Conservation (phyloP, 53 echinoderm and acorn worm species). For the Crossaster papposus region DNA sequence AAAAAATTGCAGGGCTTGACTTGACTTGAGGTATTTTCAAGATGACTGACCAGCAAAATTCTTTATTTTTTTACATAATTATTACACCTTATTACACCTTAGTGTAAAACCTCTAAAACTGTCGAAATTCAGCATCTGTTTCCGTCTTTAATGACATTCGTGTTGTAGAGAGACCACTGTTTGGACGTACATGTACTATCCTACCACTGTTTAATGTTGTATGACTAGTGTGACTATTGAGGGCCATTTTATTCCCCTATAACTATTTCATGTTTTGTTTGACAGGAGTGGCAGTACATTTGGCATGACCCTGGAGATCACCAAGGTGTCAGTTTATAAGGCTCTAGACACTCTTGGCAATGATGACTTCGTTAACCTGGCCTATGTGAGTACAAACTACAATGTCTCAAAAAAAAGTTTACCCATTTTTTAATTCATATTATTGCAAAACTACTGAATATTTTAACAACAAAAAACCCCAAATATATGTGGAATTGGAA, state of each 20-base stretch:
- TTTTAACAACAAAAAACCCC: too few species aligned
- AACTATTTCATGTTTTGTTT: conserved; percentile 29
- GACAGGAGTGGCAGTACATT: conserved; percentile 94
- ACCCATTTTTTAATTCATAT: neutral
- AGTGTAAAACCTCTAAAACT: too few species aligned
- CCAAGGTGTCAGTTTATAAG: conserved; percentile 89
- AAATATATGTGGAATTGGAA: too few species aligned
- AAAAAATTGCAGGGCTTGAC: too few species aligned
- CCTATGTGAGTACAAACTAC: conserved; percentile 63
- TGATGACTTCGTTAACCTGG: conserved; percentile 96
- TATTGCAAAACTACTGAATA: too few species aligned
- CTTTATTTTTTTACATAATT: too few species aligned
- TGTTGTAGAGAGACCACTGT: too few species aligned
- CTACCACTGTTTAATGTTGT: neutral
- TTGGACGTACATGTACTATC: neutral
- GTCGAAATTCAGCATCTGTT: too few species aligned
- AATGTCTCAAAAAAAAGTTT: neutral
- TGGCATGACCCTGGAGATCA: conserved; percentile 91
- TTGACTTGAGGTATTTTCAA: too few species aligned
- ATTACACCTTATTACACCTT: too few species aligned
- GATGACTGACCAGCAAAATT: too few species aligned
- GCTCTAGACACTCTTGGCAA: conserved; percentile 95
- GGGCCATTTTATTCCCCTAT: neutral
- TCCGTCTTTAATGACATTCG: too few species aligned
- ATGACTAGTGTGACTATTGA: neutral